A percentile compares a stretch with the other conserved stretches of the same genome.
These are phyloP conservation scores for Prosopocoilus inquinatus DNA, from an alignment of 2,888 invertebrate species.

Conservation along the genomic window DNA sequence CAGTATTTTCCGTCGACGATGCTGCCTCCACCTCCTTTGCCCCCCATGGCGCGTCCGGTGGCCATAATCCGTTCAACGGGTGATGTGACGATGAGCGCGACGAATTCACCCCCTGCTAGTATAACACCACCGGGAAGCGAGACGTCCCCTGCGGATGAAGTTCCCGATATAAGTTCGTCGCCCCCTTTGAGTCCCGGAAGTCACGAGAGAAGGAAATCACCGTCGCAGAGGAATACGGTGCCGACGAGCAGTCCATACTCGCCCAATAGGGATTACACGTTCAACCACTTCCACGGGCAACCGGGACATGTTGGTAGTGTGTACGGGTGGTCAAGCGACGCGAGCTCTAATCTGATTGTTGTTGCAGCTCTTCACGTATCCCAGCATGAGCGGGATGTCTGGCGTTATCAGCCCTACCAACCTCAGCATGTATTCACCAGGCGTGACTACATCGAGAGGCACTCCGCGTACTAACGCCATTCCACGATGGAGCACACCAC, in stretches of 20 bases:
- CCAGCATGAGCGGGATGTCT: conserved; percentile 81
- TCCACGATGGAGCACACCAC: conserved; percentile 80
- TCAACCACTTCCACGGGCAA: conserved; percentile 92
- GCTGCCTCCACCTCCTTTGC: conserved; percentile 92
- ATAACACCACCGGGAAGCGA: conserved; percentile 56
- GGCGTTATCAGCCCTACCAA: conserved; percentile 88
- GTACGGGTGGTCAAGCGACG: conserved; percentile 38
- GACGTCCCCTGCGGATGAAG: conserved; percentile 47
- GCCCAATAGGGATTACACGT: conserved; percentile 51
- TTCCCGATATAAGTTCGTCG: conserved; percentile 45
- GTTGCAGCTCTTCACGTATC: conserved; percentile 87
- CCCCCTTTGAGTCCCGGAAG: conserved; percentile 48
- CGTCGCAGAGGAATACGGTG: conserved; percentile 44
- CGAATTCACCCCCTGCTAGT: conserved; percentile 64
- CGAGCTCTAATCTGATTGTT: conserved; percentile 25
- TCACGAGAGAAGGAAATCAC: conserved; percentile 47
- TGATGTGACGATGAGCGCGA: conserved; percentile 58
- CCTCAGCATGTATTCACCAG: conserved; percentile 78
- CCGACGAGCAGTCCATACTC: conserved; percentile 43
- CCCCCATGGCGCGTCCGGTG: conserved; percentile 94
- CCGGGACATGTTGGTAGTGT: conserved; percentile 71
- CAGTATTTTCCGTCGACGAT: conserved; percentile 90
- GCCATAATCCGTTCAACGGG: conserved; percentile 90
- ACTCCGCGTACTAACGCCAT: conserved; percentile 60
- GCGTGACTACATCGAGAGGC: conserved; percentile 68